phyloP scores from a whole-genome alignment of 2,113 vertebrate species.

The Hylia prasina region DNA sequence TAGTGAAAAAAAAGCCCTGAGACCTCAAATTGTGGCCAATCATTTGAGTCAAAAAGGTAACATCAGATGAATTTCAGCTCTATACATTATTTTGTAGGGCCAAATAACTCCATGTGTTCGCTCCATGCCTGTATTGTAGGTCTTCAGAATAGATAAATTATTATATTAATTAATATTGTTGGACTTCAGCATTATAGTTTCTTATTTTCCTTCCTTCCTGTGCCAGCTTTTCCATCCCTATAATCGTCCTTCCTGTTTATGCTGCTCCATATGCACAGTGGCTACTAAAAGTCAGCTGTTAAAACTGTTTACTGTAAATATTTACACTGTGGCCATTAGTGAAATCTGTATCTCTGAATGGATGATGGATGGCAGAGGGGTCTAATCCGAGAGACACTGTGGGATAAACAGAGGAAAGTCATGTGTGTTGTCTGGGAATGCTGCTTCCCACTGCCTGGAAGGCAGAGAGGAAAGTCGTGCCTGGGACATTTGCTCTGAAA shows the following conservation, averaged over 20 bases:
- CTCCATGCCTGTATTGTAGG: not conserved
- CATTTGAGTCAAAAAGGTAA: not conserved
- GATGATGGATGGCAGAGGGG: conserved; percentile 40
- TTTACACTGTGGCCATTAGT: conserved; percentile 48
- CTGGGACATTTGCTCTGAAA: not conserved
- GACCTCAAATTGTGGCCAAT: not conserved
- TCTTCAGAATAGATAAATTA: not conserved
- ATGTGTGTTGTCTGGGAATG: not conserved
- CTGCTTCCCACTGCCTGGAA: not conserved
- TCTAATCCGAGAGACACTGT: conserved; percentile 24
- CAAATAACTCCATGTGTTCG: not conserved
- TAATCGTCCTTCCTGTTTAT: conserved; percentile 52
- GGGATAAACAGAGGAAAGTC: conserved; percentile 41
- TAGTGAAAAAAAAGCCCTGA: not conserved
- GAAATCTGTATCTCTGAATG: conserved; percentile 9
- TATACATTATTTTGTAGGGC: not conserved
- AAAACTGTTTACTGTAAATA: conserved; percentile 61
- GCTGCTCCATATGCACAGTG: conserved; percentile 20
- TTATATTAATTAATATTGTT: not conserved
- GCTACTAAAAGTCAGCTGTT: conserved; percentile 44
- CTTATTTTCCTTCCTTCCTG: conserved; percentile 7
- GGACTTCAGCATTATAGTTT: not conserved
- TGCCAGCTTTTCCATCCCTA: conserved; percentile 43
- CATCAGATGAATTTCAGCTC: not conserved
- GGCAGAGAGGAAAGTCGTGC: not conserved